These are phyloP conservation scores for Cheumatopsyche charites DNA, from an alignment of 1,140 invertebrate species.

Conservation along the genomic window DNA sequence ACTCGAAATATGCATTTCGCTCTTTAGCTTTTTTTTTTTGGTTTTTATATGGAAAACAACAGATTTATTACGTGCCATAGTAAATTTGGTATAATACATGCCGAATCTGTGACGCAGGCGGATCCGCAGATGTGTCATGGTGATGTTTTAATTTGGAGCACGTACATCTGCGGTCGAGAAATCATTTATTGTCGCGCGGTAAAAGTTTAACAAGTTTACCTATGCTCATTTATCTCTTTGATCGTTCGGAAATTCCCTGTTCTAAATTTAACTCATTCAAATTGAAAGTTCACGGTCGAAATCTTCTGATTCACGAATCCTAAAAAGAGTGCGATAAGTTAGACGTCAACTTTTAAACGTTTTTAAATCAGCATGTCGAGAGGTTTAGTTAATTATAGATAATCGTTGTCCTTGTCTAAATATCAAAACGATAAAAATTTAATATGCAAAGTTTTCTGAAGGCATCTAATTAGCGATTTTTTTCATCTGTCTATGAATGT, in stretches of 20 bases:
- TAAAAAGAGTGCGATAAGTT: no score
- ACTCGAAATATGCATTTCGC: background rate
- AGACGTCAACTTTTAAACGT: no score
- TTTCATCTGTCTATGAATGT: no score
- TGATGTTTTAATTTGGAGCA: conserved; percentile 43
- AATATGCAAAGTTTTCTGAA: no score
- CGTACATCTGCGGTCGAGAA: conserved; percentile 43
- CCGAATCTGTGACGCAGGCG: conserved; percentile 6
- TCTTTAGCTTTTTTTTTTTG: conserved; percentile 1
- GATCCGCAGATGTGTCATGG: conserved; percentile 30
- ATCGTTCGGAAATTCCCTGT: conserved; percentile 9
- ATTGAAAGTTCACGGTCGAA: no score
- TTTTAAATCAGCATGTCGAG: no score
- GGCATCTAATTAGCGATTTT: no score
- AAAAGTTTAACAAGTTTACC: conserved; percentile 21
- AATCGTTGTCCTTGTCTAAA: no score
- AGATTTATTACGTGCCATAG: background rate
- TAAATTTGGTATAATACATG: no score
- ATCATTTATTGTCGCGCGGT: conserved; percentile 40
- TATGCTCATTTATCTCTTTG: background rate
- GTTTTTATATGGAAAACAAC: background rate
- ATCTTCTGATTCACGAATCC: no score
- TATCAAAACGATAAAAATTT: no score
- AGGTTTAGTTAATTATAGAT: no score
- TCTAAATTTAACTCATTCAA: background rate